Conservation (phyloP, 2,797 vertebrate species). For the Chelonia mydas region DNA sequence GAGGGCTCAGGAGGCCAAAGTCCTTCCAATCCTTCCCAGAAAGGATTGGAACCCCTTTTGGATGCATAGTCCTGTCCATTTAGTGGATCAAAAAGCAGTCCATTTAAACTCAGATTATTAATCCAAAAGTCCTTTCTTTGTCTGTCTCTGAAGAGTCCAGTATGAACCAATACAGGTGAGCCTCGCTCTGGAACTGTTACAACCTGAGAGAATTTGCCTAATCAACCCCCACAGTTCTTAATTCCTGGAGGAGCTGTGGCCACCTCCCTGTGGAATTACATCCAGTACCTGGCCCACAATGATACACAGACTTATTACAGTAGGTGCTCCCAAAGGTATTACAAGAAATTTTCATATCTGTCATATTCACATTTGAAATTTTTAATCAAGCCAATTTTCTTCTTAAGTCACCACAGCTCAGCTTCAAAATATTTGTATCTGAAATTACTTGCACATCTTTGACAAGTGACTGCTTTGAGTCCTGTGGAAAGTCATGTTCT, state of each 20-base stretch:
- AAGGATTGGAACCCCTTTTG: background rate
- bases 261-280: background rate
- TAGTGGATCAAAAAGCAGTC: background rate
- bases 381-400: background rate
- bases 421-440: background rate
- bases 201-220: background rate
- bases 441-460: background rate
- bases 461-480: background rate
- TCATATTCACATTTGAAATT: background rate
- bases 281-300: background rate
- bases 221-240: background rate
- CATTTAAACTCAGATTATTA: background rate
- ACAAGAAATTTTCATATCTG: background rate
- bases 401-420: background rate
- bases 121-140: background rate
- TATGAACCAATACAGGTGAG: background rate
- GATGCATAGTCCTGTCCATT: background rate
- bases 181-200: background rate
- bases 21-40: background rate
- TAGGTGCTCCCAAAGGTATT: background rate
- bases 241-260: background rate
- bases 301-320: background rate
- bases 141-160: background rate
- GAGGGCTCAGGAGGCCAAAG: background rate
- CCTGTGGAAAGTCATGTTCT: slow-evolving; percentile 17